These are phyloP conservation scores for Pocillopora verrucosa DNA, from an alignment of 64 coral and sea anemone species.

Conservation along the genomic window DNA sequence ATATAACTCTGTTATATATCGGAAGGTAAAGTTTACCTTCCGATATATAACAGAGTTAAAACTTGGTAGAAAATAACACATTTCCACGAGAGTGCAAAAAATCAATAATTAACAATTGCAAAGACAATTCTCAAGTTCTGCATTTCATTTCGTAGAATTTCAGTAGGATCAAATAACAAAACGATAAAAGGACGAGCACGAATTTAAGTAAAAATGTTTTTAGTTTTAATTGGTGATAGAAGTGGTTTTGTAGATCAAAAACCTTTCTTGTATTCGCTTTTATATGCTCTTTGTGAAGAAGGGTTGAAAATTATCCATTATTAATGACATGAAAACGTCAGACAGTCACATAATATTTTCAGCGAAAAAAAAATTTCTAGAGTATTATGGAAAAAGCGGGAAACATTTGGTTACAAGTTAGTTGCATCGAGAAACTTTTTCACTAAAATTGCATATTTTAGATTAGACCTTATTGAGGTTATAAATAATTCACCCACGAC, in stretches of 20 bases:
- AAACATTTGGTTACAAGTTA: neutral
- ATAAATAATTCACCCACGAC: constrained; percentile 7
- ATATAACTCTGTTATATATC: too few relatives aligned
- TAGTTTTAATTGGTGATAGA: too few relatives aligned
- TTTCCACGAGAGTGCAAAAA: too few relatives aligned
- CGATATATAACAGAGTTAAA: too few relatives aligned
- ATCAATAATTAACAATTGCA: too few relatives aligned
- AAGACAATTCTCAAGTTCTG: too few relatives aligned
- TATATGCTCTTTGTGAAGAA: neutral
- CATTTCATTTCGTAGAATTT: too few relatives aligned
- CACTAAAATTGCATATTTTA: neutral
- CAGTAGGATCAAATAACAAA: too few relatives aligned
- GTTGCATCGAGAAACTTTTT: neutral
- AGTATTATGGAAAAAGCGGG: neutral
- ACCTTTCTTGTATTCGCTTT: neutral
- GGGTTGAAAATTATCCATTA: neutral
- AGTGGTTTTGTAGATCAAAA: neutral
- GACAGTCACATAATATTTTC: neutral
- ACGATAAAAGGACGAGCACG: too few relatives aligned
- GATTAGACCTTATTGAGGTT: neutral
- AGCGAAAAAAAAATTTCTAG: neutral
- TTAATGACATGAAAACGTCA: constrained; percentile 12
- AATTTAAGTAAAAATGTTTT: too few relatives aligned
- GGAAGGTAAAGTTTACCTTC: too few relatives aligned
- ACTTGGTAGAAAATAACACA: too few relatives aligned